phyloP scores from a whole-genome alignment of 1,140 invertebrate genomes.

The Platyscapa corneri region DNA sequence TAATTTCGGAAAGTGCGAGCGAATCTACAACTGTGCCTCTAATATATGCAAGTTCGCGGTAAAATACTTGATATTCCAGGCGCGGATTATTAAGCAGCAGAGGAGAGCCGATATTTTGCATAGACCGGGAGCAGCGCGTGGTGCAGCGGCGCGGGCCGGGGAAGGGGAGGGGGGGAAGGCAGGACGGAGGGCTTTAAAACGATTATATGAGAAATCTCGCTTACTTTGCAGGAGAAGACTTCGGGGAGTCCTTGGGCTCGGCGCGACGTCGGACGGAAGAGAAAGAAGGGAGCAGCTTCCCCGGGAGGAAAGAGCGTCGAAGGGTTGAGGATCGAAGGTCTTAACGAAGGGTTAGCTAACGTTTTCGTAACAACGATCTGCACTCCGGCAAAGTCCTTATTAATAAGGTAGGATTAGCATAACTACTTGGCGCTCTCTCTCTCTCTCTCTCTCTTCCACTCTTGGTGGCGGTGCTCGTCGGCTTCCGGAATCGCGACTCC shows the following conservation, averaged over 20 bases:
- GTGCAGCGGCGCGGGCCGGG: constrained; percentile 18
- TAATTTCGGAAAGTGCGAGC: not conserved
- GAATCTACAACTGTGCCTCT: not conserved
- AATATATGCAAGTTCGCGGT: constrained; percentile 18
- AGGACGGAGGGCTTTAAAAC: constrained; percentile 59
- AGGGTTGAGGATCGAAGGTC: constrained; percentile 56
- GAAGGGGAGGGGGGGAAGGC: not conserved
- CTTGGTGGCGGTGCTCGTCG: not conserved
- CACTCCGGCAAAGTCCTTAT: constrained; percentile 65
- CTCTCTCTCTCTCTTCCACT: not conserved
- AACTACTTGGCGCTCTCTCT: constrained; percentile 58
- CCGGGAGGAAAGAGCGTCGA: constrained; percentile 16
- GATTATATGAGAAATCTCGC: constrained; percentile 67
- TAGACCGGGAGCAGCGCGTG: constrained; percentile 16
- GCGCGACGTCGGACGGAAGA: constrained; percentile 28
- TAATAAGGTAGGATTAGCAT: constrained; percentile 69
- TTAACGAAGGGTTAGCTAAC: constrained; percentile 64
- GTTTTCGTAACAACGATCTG: constrained; percentile 62
- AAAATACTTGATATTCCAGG: constrained; percentile 38
- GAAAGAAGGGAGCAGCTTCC: constrained; percentile 17
- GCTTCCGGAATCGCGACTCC: not conserved
- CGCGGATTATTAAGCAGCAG: constrained; percentile 29
- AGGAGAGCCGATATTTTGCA: constrained; percentile 29
- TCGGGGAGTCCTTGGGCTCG: constrained; percentile 50
- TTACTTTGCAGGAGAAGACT: constrained; percentile 54